Evolutionary conservation across 2,797 vertebrate species (phyloP).

Genomic region (Hylomyscus alleni): DNA sequence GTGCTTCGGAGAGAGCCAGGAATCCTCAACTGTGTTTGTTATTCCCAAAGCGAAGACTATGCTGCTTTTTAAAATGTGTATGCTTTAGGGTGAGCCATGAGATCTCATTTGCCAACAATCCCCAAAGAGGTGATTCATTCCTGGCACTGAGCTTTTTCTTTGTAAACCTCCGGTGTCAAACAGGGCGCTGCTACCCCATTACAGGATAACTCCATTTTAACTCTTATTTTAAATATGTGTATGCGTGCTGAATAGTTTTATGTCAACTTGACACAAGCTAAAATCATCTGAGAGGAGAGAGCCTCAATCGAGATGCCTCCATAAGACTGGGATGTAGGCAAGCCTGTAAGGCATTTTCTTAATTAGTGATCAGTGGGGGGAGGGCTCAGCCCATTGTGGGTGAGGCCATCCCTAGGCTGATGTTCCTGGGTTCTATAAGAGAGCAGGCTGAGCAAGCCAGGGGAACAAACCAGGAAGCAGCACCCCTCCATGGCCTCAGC

Average conservation of each 20-base stretch:
- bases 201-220: neutral
- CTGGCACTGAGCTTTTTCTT: neutral
- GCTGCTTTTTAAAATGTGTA: neutral
- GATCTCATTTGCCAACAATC: neutral
- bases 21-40: neutral
- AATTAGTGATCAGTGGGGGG: neutral
- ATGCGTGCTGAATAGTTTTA: neutral
- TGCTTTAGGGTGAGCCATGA: neutral
- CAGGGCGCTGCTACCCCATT: neutral
- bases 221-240: neutral
- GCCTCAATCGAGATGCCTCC: neutral
- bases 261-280: neutral
- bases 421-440: neutral
- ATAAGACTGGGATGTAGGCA: neutral
- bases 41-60: slow-evolving; percentile 25
- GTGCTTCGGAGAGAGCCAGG: neutral
- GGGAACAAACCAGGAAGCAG: neutral
- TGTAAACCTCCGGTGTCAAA: neutral
- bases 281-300: neutral
- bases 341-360: neutral
- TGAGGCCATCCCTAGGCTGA: neutral
- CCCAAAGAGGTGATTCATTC: neutral
- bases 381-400: neutral
- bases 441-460: neutral
- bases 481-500: neutral